Evolutionary conservation across 2,113 vertebrate genomes (phyloP).

Genomic region (Scophthalmus maximus): DNA sequence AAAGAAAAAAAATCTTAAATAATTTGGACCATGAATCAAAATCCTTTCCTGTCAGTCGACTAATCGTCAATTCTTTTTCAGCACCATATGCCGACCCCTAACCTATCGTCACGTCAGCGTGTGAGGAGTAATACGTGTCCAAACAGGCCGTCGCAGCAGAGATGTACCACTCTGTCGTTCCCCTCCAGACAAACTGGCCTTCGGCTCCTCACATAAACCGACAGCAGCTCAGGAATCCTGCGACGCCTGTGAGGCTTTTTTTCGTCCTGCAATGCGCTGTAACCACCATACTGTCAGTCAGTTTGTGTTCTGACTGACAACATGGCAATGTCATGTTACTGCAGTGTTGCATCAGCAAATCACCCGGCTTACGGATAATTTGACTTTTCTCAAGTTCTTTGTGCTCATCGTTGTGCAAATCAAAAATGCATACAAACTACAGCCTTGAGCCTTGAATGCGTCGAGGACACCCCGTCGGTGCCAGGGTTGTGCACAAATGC

Average conservation of each 20-base stretch:
- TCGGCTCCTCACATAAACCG: background rate
- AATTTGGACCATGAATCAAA: background rate
- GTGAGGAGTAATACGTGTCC: background rate
- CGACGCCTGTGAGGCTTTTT: background rate
- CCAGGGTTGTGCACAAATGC: too few relatives aligned
- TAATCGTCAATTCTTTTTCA: too few relatives aligned
- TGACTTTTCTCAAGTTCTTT: background rate
- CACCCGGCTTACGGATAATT: background rate
- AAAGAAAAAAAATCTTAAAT: background rate
- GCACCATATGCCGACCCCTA: too few relatives aligned
- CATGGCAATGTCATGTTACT: background rate
- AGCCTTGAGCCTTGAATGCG: too few relatives aligned
- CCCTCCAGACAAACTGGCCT: background rate
- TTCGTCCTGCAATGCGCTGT: background rate
- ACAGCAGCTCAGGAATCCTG: constrained; percentile 28
- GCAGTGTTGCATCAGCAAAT: background rate
- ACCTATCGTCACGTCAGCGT: background rate
- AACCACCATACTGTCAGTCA: background rate
- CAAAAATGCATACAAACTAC: too few relatives aligned
- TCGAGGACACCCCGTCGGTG: too few relatives aligned
- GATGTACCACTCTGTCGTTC: background rate
- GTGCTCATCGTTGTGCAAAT: background rate
- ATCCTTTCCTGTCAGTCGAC: background rate
- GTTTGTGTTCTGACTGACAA: background rate
- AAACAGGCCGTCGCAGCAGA: background rate